Conservation (phyloP, 2,797 vertebrate genomes). For the Halcyon badia region DNA sequence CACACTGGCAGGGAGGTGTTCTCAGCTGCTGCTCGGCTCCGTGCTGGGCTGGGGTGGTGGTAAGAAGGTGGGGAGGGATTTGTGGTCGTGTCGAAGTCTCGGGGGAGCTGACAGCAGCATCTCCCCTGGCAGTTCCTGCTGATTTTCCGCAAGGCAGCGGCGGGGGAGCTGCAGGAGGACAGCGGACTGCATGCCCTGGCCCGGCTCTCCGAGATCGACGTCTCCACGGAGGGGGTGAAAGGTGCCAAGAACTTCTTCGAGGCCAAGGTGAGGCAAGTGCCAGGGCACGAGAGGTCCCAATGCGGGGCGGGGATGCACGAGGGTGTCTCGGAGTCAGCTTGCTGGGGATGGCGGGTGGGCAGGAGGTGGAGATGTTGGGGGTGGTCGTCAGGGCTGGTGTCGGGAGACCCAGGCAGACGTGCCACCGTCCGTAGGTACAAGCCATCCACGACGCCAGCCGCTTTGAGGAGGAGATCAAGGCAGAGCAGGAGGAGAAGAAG, state of each 20-base stretch:
- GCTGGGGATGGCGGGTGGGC: accelerated
- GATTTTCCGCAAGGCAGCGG: constrained; percentile 94
- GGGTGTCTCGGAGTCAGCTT: accelerated
- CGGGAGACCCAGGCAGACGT: accelerated
- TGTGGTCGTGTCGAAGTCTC: background rate
- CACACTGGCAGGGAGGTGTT: accelerated
- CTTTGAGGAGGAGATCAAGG: constrained; percentile 94
- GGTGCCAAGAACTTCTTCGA: constrained; percentile 96
- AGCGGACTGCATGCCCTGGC: constrained; percentile 90
- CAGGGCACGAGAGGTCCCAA: accelerated
- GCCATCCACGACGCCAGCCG: constrained; percentile 90
- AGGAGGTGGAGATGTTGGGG: background rate
- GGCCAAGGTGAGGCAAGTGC: constrained; percentile 87
- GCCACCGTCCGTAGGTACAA: constrained; percentile 80
- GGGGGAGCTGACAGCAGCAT: accelerated
- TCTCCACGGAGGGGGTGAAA: constrained; percentile 94
- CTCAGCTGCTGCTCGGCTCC: accelerated
- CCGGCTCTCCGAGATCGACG: constrained; percentile 92
- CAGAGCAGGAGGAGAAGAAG: constrained; percentile 93
- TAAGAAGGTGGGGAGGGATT: background rate
- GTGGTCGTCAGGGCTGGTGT: background rate
- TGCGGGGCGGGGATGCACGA: accelerated
- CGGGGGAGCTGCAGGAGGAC: constrained; percentile 92
- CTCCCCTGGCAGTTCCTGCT: constrained; percentile 87
- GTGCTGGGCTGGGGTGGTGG: accelerated